Base-by-base conservation (phyloP, 1,140 invertebrate genomes). In the Drosophila funebris region DNA sequence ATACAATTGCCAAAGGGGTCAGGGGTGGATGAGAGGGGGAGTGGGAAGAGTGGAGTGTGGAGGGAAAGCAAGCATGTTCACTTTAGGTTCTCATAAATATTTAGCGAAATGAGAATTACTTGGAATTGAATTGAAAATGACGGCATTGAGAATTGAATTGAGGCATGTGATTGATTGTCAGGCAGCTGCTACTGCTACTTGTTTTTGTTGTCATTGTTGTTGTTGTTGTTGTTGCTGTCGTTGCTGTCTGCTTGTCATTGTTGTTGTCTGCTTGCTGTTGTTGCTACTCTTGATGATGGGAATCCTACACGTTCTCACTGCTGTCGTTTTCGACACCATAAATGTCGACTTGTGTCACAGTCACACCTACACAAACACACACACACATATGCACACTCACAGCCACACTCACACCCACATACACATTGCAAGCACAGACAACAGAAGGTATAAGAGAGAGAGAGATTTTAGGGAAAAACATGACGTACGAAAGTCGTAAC, bases 401-500 rank as follows among this genome's bases (percentile, higher is more conserved):
- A 85, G 69, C 74, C 66, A 70, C 74, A 54, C 72, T 73, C 50
- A 48, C 22, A 16, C 22, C 24, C 36, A 53, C 6, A 56, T 24
- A 50, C 9, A 37, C n/a, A n/a, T n/a, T n/a, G n/a, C n/a, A n/a
- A n/a, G n/a, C n/a, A 48, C 24, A 52, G 50, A 54, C 41, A 50
- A 61, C 54, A 36, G 43, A 37, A 56, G 43, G 56, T 22, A 20
- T 24, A 37, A 36, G 27, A n/a, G 24, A 27, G 48, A 29, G 33
- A n/a, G 44, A 48, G 29, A 50, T 46, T 61, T 60, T 52, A 43
- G 33, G 58, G 67, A 16, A 60, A 64, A 52, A 87, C 82, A 87
- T 88, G 83, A 88, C 82, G 76, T 76, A 87, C 72, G 58, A 82
- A 88, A 87, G 75, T 87, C 78, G 82, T 82, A 87, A 87, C 82